phyloP scores from a whole-genome alignment of 1,140 invertebrate genomes.

The Batillaria attramentaria region DNA sequence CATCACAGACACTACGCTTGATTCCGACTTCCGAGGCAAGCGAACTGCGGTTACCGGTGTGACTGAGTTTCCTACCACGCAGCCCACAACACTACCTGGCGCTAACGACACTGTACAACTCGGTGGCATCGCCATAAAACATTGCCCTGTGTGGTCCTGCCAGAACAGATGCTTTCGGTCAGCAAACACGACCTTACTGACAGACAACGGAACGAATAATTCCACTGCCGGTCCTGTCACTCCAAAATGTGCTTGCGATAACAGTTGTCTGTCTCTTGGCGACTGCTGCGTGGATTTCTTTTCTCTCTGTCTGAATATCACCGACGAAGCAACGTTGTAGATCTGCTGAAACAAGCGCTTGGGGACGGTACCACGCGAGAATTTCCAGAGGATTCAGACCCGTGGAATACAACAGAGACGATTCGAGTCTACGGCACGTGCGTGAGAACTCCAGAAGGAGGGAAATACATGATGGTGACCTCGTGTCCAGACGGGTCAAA shows the following conservation, averaged over 20 bases:
- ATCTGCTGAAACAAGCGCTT: conserved; percentile 2
- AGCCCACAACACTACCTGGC: too few species aligned
- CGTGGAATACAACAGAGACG: neutral
- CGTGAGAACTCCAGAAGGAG: conserved; percentile 13
- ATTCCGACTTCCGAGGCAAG: too few species aligned
- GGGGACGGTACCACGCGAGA: neutral
- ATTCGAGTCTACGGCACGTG: conserved; percentile 13
- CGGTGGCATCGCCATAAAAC: conserved; percentile 3
- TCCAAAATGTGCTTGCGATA: conserved; percentile 10
- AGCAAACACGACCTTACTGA: neutral
- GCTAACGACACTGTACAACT: neutral
- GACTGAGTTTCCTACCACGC: too few species aligned
- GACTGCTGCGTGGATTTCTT: conserved; percentile 30
- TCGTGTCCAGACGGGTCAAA: neutral
- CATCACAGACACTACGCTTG: too few species aligned
- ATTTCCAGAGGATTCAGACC: neutral
- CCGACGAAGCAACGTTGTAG: conserved; percentile 17
- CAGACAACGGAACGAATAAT: neutral
- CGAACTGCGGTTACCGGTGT: too few species aligned
- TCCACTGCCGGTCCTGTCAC: neutral
- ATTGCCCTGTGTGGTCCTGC: conserved; percentile 16
- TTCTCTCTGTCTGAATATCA: conserved; percentile 22
- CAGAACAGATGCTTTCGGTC: conserved; percentile 4
- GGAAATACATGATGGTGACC: neutral
- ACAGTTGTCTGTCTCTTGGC: conserved; percentile 14